Base-by-base conservation (phyloP, 2,113 vertebrate genomes). In the Tyto alba region DNA sequence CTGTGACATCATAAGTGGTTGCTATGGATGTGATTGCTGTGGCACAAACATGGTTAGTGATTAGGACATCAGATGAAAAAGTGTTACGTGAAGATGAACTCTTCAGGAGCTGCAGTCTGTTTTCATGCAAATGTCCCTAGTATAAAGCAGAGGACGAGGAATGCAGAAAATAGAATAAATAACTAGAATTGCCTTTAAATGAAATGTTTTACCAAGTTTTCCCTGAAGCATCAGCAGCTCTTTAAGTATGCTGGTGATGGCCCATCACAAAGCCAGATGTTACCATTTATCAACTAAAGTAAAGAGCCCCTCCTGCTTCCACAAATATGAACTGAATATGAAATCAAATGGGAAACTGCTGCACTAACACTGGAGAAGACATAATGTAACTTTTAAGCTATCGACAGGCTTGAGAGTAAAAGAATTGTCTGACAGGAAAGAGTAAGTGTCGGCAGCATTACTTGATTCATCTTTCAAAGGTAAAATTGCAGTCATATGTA, bases 191-290 rank as follows among this genome's bases (percentile, higher is more conserved):
- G 81, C 84, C 63, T 94, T 62, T 84, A 96, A 95, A 95, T 95
- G 62, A 93, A 96, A 93, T 92, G 84, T 94, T 96, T 96, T 89
- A 95, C 87, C 77, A 95, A 94, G 82, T 92, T 97, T 95, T 96
- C 95, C 93, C 94, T 87, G 75, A 97, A 97, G 95, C 57, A 1
- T 97, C 94, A 96, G 93, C 76, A 94, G 85, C 88, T 92, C 93
- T 96, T 93, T 97, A 97, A 96, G 95, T 91, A 91, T 91, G 85
- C 94, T 95, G 79, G 94, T 97, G 97, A 96, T 96, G 85, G 91
- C 91, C 95, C 88, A 96, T 96, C 95, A 94, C 91, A 94, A 96
- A 97, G 75, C 96, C 96, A 97, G 97, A 97, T 97, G 97, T 96
- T 97, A 75, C 88, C 75, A 91, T 97, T 97, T 96, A 96, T 97